Base-by-base conservation (phyloP, 2,797 vertebrate species). In the Esox lucius region DNA sequence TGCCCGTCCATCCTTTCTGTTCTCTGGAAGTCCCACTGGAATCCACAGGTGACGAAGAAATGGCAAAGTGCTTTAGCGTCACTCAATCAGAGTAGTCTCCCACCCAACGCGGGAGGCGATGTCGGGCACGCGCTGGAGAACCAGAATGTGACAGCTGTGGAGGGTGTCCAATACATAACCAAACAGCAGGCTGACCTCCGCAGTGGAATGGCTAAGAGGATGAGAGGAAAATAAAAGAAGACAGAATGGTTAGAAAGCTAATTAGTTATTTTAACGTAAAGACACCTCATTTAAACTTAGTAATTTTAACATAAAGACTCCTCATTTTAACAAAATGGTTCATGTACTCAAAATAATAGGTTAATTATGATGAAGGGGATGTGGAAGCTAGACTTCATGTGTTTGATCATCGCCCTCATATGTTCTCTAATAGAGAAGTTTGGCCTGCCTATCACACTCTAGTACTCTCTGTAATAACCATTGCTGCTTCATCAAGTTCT, bases 101-200 rank as follows among this genome's bases (percentile, higher is more conserved):
- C 89, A 91, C 85, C 90, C 89, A 91, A 1, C 77, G 88, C 13
- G n/a, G n/a, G 73, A 80, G 46, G 64, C 78, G 73, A 91, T 71
- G 46, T 89, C 87, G 28, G 90, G 91, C n/a, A 91, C 73, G 71
- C 78, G 84, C 77, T 79, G 69, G 68, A 87, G 72, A 11, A 91
- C 81, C 48, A 15, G 75, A 26, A 78, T 84, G 53, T 86, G 91
- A 75, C 91, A 84, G 28, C 59, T 74, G 35, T 42, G 33, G 28
- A 93, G 81, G n/a, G 84, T 88, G 76, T 92, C 87, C 28, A 78
- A 75, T 70, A 88, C 76, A 0, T 88, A 92, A 75, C 88, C 88
- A 75, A 89, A 87, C 73, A 92, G 75, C 70, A 92, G 78, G 70
- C n/a, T 83, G 67, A 84, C 0, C 77, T 93, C 91, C 75, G 86